Base-by-base conservation (phyloP, 2,113 vertebrate genomes). In the Gambusia affinis region DNA sequence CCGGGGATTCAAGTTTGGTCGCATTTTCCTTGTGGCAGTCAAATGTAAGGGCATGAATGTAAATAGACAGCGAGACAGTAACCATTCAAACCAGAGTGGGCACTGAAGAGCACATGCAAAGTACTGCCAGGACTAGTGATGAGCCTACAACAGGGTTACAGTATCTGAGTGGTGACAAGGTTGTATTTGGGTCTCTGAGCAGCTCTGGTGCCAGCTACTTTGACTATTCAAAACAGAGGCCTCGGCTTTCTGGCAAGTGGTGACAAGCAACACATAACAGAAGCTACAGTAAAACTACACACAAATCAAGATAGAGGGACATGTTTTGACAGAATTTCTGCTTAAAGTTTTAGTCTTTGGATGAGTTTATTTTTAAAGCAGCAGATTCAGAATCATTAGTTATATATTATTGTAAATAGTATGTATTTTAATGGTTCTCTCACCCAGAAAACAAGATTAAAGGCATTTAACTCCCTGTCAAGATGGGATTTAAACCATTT, bases 171-270 rank as follows among this genome's bases (percentile, higher is more conserved):
- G 67, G 33, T 80, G 85, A 80, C 75, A 81, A 51, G 73, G 63
- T 37, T 66, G 42, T 67, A 77, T 67, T 66, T 61, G 83, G 79
- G 70, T 83, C 88, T 88, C 69, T 37, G 54, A 73, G 67, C 73
- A 31, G 70, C 29, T 17, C 51, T 69, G 60, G 15, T 67, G 61
- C 67, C 62, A 74, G 67, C 60, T 68, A 83, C 73, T 94, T 93
- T 92, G 87, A 87, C 83, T 94, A 93, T 92, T 91, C 90, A 95
- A 95, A 94, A 79, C 82, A 77, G 22, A 51, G 54, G 44, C 64
- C 27, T n/a, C 28, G 60, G 79, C 39, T 12, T 61, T 72, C 73
- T 64, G 54, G 64, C 5, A 37, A 71, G 73, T 62, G 64, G n/a
- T 76, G 80, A 77, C 74, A 81, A 39, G 79, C 33, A 31, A 8